phyloP scores from a whole-genome alignment of 2,113 vertebrate species.

The Chaetodon trifascialis region DNA sequence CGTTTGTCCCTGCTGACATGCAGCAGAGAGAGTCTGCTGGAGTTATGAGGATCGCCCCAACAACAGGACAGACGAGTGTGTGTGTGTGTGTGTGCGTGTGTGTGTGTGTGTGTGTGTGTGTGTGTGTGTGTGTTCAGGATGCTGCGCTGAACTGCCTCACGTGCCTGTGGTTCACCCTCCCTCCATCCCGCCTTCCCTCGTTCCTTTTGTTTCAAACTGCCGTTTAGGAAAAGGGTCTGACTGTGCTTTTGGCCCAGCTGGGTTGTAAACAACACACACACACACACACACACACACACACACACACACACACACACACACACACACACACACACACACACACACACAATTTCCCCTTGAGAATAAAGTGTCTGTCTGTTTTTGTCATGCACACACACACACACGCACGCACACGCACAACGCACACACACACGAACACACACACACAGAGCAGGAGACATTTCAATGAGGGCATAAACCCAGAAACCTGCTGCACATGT shows the following conservation, averaged over 20 bases:
- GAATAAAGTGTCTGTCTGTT: slow-evolving; percentile 30
- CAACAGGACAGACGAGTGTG: slow-evolving; percentile 36
- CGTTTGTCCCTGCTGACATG: neutral
- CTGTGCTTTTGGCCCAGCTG: slow-evolving; percentile 2
- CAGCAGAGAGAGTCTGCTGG: neutral
- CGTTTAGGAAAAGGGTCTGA: slow-evolving; percentile 25
- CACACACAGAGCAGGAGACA: slow-evolving; percentile 5
- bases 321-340: slow-evolving; percentile 28
- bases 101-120: slow-evolving; percentile 4
- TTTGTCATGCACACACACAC: neutral
- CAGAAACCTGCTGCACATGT: slow-evolving; percentile 48
- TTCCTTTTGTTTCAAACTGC: slow-evolving; percentile 58
- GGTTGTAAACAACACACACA: slow-evolving; percentile 61
- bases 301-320: no score
- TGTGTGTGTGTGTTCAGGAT: slow-evolving; percentile 29
- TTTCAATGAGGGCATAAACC: slow-evolving; percentile 33
- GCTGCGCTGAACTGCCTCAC: slow-evolving; percentile 23
- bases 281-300: slow-evolving; percentile 30
- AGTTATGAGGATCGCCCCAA: neutral
- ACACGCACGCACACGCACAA: neutral
- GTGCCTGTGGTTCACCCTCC: slow-evolving; percentile 39
- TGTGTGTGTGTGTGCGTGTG: neutral
- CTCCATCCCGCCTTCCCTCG: neutral
- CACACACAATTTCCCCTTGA: neutral
- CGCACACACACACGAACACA: neutral